Evolutionary conservation across 1,140 invertebrate species (phyloP).

Genomic region (roundworm (Caenorhabditis elegans)): DNA sequence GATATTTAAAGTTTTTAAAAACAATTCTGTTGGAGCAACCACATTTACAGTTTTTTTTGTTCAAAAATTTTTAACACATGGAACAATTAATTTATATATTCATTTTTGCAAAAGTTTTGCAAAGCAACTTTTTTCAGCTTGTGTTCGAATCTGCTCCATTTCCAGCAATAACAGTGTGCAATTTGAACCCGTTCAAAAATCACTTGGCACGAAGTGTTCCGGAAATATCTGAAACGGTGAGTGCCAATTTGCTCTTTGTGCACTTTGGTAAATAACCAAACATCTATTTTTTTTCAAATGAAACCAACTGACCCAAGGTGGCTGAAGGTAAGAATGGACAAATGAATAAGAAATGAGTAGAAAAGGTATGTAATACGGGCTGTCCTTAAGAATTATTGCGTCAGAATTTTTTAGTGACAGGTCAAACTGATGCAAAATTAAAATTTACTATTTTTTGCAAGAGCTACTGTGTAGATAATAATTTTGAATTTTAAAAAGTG

Average conservation of each 20-base stretch:
- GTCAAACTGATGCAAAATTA: slow-evolving; percentile 22
- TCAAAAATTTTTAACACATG: too few relatives aligned
- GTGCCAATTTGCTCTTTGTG: background rate
- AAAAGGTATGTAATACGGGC: background rate
- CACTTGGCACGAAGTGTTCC: slow-evolving; percentile 61
- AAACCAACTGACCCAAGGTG: background rate
- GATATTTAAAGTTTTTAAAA: too few relatives aligned
- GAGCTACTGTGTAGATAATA: too few relatives aligned
- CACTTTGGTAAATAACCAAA: background rate
- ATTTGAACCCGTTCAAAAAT: slow-evolving; percentile 63
- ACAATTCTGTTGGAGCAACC: too few relatives aligned
- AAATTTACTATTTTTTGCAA: too few relatives aligned
- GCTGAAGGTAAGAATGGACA: background rate
- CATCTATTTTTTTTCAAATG: background rate
- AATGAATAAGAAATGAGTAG: background rate
- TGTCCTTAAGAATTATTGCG: background rate
- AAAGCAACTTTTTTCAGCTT: slow-evolving; percentile 60
- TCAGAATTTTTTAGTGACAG: background rate
- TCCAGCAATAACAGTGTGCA: slow-evolving; percentile 62
- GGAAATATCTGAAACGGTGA: slow-evolving; percentile 60
- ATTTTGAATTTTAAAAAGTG: too few relatives aligned
- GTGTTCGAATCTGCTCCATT: slow-evolving; percentile 61
- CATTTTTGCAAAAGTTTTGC: too few relatives aligned
- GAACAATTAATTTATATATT: too few relatives aligned
- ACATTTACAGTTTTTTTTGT: too few relatives aligned